Conservation (phyloP, 2,888 invertebrate genomes). For the Himalopsyche kuldschensis region DNA sequence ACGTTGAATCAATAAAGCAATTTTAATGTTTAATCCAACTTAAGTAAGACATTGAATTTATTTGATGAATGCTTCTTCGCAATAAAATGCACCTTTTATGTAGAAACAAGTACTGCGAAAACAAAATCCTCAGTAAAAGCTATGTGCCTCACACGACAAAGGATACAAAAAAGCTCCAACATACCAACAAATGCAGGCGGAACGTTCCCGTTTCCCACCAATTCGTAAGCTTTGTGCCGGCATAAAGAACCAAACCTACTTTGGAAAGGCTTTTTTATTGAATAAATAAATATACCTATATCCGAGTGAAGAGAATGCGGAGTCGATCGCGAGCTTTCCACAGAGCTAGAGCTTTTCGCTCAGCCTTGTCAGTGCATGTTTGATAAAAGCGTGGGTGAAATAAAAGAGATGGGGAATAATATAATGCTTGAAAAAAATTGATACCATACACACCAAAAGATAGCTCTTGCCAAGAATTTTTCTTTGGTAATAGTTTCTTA, state of each 20-base stretch:
- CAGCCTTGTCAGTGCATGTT: neutral
- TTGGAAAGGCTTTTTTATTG: constrained; percentile 35
- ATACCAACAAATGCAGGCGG: constrained; percentile 26
- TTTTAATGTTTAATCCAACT: too few relatives aligned
- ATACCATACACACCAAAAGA: too few relatives aligned
- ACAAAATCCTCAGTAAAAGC: constrained; percentile 35
- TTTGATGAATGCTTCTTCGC: too few relatives aligned
- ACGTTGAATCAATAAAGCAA: too few relatives aligned
- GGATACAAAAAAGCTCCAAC: constrained; percentile 19
- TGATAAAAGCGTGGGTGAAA: neutral
- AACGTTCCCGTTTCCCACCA: constrained; percentile 27
- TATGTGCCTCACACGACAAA: constrained; percentile 14
- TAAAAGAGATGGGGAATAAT: neutral
- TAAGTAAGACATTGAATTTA: too few relatives aligned
- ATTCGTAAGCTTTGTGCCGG: constrained; percentile 34
- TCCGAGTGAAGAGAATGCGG: constrained; percentile 19
- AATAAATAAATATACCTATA: constrained; percentile 34
- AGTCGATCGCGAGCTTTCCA: constrained; percentile 20
- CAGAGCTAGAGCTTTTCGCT: neutral
- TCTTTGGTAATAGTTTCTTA: too few relatives aligned
- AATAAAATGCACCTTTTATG: neutral
- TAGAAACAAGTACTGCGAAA: constrained; percentile 6
- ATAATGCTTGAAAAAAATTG: too few relatives aligned
- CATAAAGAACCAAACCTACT: constrained; percentile 37
- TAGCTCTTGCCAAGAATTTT: too few relatives aligned